A percentile compares a stretch with the other conserved stretches of the same genome.
Conservation (phyloP, 2,113 vertebrate genomes). For the Lota lota region DNA sequence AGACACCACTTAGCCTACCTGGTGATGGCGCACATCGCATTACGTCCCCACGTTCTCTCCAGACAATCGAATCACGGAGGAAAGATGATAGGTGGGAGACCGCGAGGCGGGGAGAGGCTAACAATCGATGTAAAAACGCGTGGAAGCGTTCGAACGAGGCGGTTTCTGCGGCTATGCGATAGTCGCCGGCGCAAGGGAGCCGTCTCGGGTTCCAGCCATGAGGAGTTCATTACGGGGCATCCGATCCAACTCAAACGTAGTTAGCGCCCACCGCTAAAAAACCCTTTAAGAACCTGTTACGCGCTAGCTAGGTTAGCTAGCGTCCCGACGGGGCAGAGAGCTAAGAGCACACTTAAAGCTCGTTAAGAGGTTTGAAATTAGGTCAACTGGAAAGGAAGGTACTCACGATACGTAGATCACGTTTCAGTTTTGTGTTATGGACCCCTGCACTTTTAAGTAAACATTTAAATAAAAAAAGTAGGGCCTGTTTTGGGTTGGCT, state of each 20-base stretch:
- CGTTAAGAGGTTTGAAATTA: neutral
- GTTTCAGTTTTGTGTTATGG: too few relatives aligned
- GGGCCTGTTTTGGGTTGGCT: neutral
- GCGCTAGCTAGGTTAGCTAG: slow-evolving; percentile 15
- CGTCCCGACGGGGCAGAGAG: slow-evolving; percentile 17
- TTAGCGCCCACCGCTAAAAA: slow-evolving; percentile 53
- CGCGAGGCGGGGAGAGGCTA: neutral
- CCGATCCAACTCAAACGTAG: slow-evolving; percentile 47
- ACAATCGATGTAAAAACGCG: slow-evolving; percentile 19
- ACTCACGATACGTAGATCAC: neutral
- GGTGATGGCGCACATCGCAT: slow-evolving; percentile 54
- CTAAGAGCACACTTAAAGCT: neutral
- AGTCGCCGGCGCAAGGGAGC: slow-evolving; percentile 31
- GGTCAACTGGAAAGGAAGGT: neutral
- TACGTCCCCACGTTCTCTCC: slow-evolving; percentile 28
- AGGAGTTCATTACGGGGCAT: slow-evolving; percentile 58
- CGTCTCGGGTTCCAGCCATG: slow-evolving; percentile 57
- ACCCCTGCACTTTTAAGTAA: too few relatives aligned
- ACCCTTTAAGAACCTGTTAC: slow-evolving; percentile 41
- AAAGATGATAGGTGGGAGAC: slow-evolving; percentile 48
- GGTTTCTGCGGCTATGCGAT: slow-evolving; percentile 59
- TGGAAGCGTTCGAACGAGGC: slow-evolving; percentile 24
- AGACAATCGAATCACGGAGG: slow-evolving; percentile 58
- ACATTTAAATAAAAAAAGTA: too few relatives aligned
- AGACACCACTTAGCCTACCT: slow-evolving; percentile 42